A percentile compares a stretch with the other conserved stretches of the same genome.
phyloP scores from a whole-genome alignment of 2,113 vertebrate genomes.

The Anhinga anhinga region DNA sequence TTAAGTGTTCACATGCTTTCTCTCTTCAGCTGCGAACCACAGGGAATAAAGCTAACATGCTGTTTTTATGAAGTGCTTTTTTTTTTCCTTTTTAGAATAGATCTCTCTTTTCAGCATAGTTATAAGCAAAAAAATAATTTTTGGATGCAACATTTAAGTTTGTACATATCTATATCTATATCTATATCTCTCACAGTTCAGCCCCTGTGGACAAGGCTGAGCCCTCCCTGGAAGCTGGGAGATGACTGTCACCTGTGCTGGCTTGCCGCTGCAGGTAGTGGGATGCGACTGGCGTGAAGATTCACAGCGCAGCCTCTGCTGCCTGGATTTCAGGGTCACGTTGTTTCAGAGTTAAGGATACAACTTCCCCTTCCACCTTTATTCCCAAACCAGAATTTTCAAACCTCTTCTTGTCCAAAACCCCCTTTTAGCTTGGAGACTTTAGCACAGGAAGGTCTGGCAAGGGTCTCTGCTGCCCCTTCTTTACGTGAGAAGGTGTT shows the following conservation, averaged over 20 bases:
- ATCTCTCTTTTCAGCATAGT: not conserved
- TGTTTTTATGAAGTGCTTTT: not conserved
- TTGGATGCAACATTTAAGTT: not conserved
- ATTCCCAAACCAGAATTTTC: not conserved
- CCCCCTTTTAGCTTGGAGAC: not conserved
- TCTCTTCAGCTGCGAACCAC: not conserved
- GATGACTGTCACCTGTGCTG: no score
- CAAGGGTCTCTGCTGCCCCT: not conserved
- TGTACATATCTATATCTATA: not conserved
- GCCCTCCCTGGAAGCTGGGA: not conserved
- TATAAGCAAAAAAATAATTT: not conserved
- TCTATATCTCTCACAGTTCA: not conserved
- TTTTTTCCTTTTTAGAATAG: not conserved
- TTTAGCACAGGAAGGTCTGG: not conserved
- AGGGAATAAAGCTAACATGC: not conserved
- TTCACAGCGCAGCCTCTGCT: not conserved
- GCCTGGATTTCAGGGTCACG: not conserved
- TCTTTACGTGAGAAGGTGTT: accelerated
- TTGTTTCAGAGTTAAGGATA: not conserved
- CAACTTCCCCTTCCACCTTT: not conserved
- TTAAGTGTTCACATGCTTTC: accelerated
- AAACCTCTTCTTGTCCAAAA: not conserved
- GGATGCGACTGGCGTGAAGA: not conserved
- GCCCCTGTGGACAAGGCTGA: not conserved
- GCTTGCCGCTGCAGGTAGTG: accelerated